Base-by-base conservation (phyloP, 2,113 vertebrate species). In the Odocoileus virginianus region DNA sequence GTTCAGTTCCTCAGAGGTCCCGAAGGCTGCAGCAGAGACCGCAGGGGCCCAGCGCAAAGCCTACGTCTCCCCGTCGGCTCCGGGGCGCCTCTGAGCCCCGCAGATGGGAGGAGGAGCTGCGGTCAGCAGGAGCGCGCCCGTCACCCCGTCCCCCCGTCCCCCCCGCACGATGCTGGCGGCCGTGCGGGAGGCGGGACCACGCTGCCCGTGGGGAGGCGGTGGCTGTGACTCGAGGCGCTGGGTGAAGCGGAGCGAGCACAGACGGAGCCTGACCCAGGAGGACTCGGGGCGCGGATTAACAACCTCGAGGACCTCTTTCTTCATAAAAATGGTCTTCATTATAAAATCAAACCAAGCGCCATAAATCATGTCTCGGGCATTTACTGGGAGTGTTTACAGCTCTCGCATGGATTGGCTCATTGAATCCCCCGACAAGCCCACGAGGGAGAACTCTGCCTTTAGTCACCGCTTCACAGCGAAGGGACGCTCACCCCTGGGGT, bases 171-270 rank as follows among this genome's bases (percentile, higher is more conserved):
- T 19, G 76, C 54, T 33, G 7, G 25, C 14, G 52, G 40, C 28
- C 7, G 7, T 13, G 27, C 2, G 0, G 52, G 67, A 55, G 3
- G 27, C 13, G 11, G 50, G 27, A 5, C 7, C 16, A 5, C 8
- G 25, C 55, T 15, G 36, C 55, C 40, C 7, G 0, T 1, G 30
- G 28, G 4, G 12, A 9, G 21, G 40, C 3, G 0, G 28, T 0
- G 55, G 55, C n/a, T 6, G 55, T 58, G 28, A 17, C 13, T 60
- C n/a, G 36, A 28, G 30, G 3, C 10, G 11, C 23, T 5, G 25
- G 47, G 13, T 8, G 87, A 74, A 30, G 60, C 52, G 13, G 9
- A 17, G n/a, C 2, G 1, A 5, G n/a, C 9, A 6, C 64, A 16
- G 14, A 76, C 28, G 21, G 52, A 14, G 52, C 30, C 61, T 54